Percentiles rank a stretch among this genome's conserved stretches.
Evolutionary conservation across 1,140 invertebrate genomes (phyloP).

Genomic region (Drosophila lowei): DNA sequence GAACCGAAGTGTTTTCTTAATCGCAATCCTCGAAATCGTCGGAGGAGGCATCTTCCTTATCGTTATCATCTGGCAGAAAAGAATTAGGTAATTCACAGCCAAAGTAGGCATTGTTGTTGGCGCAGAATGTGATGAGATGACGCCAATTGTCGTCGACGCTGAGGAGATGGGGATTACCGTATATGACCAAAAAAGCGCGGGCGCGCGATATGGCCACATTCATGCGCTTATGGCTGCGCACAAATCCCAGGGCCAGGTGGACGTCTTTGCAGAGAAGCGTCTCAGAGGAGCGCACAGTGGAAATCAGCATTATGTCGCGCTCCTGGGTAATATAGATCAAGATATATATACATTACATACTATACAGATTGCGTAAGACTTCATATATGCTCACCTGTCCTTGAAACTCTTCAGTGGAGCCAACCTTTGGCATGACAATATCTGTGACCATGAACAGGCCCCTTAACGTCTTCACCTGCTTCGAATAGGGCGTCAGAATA

Average conservation of each 20-base stretch:
- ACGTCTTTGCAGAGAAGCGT: slow-evolving; percentile 84
- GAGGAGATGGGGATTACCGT: slow-evolving; percentile 92
- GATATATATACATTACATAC: background rate
- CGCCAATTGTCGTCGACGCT: slow-evolving; percentile 89
- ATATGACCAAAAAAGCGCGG: slow-evolving; percentile 85
- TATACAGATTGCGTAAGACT: too few relatives aligned
- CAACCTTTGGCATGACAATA: slow-evolving; percentile 91
- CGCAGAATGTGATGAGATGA: slow-evolving; percentile 87
- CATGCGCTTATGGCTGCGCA: slow-evolving; percentile 89
- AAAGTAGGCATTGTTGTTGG: slow-evolving; percentile 86
- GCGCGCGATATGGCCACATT: slow-evolving; percentile 95
- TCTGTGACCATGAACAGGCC: slow-evolving; percentile 84
- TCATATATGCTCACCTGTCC: slow-evolving; percentile 85
- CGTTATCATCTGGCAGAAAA: background rate
- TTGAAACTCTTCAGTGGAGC: slow-evolving; percentile 98
- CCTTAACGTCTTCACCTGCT: slow-evolving; percentile 88
- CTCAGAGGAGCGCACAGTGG: slow-evolving; percentile 89
- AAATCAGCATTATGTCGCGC: slow-evolving; percentile 92
- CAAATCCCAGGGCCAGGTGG: slow-evolving; percentile 89
- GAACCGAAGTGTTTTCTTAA: too few relatives aligned
- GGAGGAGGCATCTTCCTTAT: background rate
- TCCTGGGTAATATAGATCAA: slow-evolving; percentile 85
- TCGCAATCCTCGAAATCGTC: too few relatives aligned
- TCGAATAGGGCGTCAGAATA: slow-evolving; percentile 96
- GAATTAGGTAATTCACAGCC: slow-evolving; percentile 86